Evolutionary conservation across 2,113 vertebrate species (phyloP).

Genomic region (Pachyramphus minor): DNA sequence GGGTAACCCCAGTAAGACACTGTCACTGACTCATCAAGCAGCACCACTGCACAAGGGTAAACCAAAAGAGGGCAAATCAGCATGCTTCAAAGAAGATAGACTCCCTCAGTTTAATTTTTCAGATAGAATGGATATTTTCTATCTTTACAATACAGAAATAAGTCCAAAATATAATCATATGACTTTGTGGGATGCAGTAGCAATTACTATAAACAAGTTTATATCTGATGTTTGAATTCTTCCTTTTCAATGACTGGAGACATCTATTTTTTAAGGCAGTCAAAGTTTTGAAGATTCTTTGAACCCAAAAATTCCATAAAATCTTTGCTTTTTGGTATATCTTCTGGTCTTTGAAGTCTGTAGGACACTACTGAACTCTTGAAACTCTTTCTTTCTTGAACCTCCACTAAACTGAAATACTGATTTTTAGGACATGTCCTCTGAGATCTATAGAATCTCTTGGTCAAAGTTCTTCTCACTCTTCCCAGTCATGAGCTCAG

Average conservation of each 20-base stretch:
- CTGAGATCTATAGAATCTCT: not conserved
- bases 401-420: not conserved
- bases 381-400: not conserved
- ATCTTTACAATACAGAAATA: not conserved
- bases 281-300: not conserved
- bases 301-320: not conserved
- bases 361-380: not conserved
- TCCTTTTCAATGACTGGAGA: not conserved
- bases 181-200: not conserved
- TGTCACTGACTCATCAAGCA: not conserved
- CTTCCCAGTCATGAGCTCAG: not conserved
- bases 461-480: slow-evolving; percentile 17
- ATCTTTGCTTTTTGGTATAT: not conserved
- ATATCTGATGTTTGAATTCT: not conserved
- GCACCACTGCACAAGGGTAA: not conserved
- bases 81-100: not conserved
- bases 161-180: not conserved
- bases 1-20: not conserved
- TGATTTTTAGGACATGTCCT: not conserved
- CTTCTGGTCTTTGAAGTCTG: not conserved
- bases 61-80: not conserved
- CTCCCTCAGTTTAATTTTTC: not conserved
- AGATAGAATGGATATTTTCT: not conserved
- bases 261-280: not conserved
- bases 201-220: not conserved